Base-by-base conservation (phyloP, 2,888 invertebrate genomes). In the Apamea sordens region DNA sequence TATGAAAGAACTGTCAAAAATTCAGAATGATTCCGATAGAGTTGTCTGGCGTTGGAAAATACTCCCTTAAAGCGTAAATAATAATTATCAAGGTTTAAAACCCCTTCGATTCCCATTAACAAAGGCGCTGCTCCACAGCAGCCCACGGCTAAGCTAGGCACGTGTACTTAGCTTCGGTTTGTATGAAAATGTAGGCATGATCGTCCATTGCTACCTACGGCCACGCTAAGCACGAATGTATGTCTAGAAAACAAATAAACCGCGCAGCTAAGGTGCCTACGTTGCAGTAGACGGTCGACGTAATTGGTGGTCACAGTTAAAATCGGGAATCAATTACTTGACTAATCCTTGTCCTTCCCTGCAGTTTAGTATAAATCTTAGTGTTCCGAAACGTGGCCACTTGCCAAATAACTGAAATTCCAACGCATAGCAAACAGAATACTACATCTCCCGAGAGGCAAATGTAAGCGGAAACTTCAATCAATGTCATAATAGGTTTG, bases 321-420 rank as follows among this genome's bases (percentile, higher is more conserved):
- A 44, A 44, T 41, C 67, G 28, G 21, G 13, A 47, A 6, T 53
- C 8, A 77, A 47, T 79, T 41, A 77, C 24, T 56, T 8, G 28
- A 47, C 13, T 0, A 24, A 50, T 36, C 3, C 3, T 50, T 44
- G 21, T 50, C 32, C 41, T 50, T n/a, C 13, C 13, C 8, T 36
- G n/a, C 28, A 21, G 41, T 76, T 41, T 28, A 69, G 28, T 18
- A 36, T n/a, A 53, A 50, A 59, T 41, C 6, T 7, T 59, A 28
- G 11, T 24, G 18, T 28, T 68, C 7, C 5, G 28, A 56, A 41
- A 28, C 15, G 28, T 75, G 83, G 83, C 5, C 24, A 13, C 4
- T 64, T 41, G 83, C 83, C 76, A 80, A 82, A 83, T 32, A 59
- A 41, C 41, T 63, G 47, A 5, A 65, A 32, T 69, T 36, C 50